Conservation (phyloP, 2,888 invertebrate genomes). For the Prionchulus punctatus region DNA sequence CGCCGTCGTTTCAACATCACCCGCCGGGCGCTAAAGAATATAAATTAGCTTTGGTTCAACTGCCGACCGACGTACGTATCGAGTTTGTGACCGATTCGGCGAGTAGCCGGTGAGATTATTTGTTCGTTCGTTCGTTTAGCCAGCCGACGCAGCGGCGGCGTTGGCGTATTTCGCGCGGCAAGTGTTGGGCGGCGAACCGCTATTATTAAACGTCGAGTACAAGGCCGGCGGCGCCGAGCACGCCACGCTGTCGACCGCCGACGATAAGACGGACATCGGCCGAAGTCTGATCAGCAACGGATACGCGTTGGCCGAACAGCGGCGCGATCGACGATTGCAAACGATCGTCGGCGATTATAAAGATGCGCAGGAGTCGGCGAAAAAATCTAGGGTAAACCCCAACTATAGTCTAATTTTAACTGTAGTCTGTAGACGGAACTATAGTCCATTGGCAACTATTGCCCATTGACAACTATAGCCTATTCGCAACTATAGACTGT, state of each 20-base stretch:
- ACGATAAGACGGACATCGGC: conserved; percentile 45
- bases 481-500: too few species aligned
- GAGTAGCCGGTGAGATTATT: not conserved
- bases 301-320: conserved; percentile 56
- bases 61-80: conserved; percentile 67
- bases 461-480: too few species aligned
- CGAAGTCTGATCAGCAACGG: conserved; percentile 71
- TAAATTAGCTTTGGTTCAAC: conserved; percentile 58
- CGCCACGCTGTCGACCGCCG: conserved; percentile 15
- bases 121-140: conserved; percentile 4
- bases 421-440: too few species aligned
- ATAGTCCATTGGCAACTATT: too few species aligned
- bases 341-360: conserved; percentile 43
- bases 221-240: conserved; percentile 17
- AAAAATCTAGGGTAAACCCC: conserved; percentile 31
- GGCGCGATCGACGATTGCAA: conserved; percentile 62
- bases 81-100: too few species aligned
- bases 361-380: conserved; percentile 37
- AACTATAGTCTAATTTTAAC: too few species aligned
- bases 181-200: not conserved
- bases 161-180: not conserved
- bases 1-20: conserved; percentile 54
- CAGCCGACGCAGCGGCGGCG: not conserved
- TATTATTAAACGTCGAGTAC: conserved; percentile 24
- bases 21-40: conserved; percentile 61